Base-by-base conservation (phyloP, 1,140 invertebrate genomes). In the Brachionus plicatilis region DNA sequence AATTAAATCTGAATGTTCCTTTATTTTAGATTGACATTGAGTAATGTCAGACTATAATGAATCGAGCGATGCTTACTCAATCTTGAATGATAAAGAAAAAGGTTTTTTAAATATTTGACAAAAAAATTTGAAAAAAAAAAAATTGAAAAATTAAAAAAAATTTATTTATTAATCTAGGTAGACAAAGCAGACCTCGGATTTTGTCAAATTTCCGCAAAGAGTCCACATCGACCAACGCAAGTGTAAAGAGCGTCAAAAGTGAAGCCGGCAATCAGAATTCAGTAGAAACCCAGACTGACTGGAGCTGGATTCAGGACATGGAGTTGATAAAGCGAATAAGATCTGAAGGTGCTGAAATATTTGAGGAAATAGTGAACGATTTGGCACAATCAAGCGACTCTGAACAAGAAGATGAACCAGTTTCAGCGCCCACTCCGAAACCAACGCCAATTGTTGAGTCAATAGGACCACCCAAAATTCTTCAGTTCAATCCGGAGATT, bases 281-380 rank as follows among this genome's bases (percentile, higher is more conserved):
- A 11, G 27, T 45, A 20, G 53, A 82, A 33, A 82, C 79, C 2
- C 79, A 82, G 20, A 82, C 79, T 0, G 79, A 82, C 41, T 82
- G 79, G 79, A 82, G 79, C 27, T 82, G 79, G 79, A 60, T 82
- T 27, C 53, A 82, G 41, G 79, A 82, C 20, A 82, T 82, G 79
- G 37, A 82, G 60, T 27, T 82, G 33, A 60, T 82, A 4, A 60
- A 82, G 6, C 17, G 27, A 17, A 43, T 82, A 20, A 82, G 27
- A 65, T 20, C 24, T 9, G 79, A 68, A 29, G 72, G 72, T 14
- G 53, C 65, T n/a, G 79, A 82, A 5, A 33, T 68, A 27, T 47
- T 82, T 4, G 53, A 45, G 20, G 65, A 82, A 82, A 47, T 82
- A 37, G 20, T 76, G 9, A 82, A 82, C 8, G 79, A 82, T 5